phyloP scores from a whole-genome alignment of 2,113 vertebrate genomes.

The Heteronetta atricapilla region DNA sequence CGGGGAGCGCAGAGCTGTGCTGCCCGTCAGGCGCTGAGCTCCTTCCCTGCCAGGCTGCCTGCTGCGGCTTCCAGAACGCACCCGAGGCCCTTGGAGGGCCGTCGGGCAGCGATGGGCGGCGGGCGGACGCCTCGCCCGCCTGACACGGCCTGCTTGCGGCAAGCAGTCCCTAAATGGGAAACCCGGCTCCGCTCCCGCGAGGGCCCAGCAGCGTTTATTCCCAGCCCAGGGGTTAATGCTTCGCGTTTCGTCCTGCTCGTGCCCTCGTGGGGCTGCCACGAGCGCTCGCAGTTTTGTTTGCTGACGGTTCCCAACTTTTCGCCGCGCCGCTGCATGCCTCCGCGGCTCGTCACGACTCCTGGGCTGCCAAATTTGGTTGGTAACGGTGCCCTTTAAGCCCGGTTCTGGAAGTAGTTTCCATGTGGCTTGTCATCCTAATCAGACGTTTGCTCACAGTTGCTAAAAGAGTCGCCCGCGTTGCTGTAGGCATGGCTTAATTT shows the following conservation, averaged over 20 bases:
- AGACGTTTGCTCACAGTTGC: constrained; percentile 39
- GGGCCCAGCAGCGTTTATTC: not conserved
- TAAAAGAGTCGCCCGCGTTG: constrained; percentile 31
- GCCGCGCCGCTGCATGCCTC: constrained; percentile 47
- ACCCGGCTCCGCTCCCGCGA: not conserved
- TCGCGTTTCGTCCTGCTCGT: not conserved
- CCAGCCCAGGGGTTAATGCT: not conserved
- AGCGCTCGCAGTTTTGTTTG: constrained; percentile 13
- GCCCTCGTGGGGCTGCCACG: not conserved
- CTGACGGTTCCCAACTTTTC: constrained; percentile 39
- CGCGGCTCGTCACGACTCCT: constrained; percentile 50
- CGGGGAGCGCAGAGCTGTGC: not conserved
- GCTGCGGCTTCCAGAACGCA: fast-evolving
- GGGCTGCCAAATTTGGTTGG: constrained; percentile 60
- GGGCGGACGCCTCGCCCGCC: not conserved
- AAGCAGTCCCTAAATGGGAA: not conserved
- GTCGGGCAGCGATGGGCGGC: not conserved
- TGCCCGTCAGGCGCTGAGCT: not conserved
- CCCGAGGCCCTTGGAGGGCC: not conserved
- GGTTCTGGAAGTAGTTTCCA: constrained; percentile 55
- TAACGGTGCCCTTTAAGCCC: constrained; percentile 54
- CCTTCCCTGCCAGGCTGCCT: not conserved
- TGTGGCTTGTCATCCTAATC: constrained; percentile 56
- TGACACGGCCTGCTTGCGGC: not conserved
- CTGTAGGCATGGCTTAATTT: constrained; percentile 35